A percentile compares a stretch with the other conserved stretches of the same genome.
Evolutionary conservation across 1,140 invertebrate genomes (phyloP).

Genomic region (Coptotermes formosanus): DNA sequence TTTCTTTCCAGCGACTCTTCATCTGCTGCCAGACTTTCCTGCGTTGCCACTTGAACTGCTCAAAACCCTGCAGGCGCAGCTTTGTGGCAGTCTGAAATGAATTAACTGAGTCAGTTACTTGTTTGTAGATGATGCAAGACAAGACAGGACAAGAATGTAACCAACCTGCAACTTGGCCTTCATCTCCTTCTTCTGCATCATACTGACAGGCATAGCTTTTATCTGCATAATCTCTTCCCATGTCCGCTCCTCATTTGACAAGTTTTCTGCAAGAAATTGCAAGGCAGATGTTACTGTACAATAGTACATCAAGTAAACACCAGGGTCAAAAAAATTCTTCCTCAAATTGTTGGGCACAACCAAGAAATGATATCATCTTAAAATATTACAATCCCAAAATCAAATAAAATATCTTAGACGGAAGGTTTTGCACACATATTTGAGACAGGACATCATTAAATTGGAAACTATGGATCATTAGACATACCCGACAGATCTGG

Average conservation of each 20-base stretch:
- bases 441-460: too few species aligned
- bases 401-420: too few species aligned
- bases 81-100: constrained; percentile 70
- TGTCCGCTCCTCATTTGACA: constrained; percentile 77
- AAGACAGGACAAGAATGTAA: background rate
- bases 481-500: constrained; percentile 66
- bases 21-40: constrained; percentile 66
- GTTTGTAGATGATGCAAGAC: constrained; percentile 29
- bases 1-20: constrained; percentile 57
- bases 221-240: constrained; percentile 87
- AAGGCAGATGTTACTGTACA: too few species aligned
- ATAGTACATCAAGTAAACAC: background rate
- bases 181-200: constrained; percentile 75
- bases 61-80: constrained; percentile 72
- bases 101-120: background rate
- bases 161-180: constrained; percentile 73
- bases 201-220: constrained; percentile 76
- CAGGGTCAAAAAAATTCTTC: too few species aligned
- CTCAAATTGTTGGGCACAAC: too few species aligned
- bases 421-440: too few species aligned
- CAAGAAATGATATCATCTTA: too few species aligned
- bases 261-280: constrained; percentile 56
- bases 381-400: too few species aligned
- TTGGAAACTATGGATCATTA: too few species aligned
- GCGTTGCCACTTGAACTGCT: constrained; percentile 73